Percentiles rank a stretch among this genome's conserved stretches.
These are phyloP conservation scores for Drosophila formosana DNA, from an alignment of 2,888 invertebrate genomes.

Conservation along the genomic window DNA sequence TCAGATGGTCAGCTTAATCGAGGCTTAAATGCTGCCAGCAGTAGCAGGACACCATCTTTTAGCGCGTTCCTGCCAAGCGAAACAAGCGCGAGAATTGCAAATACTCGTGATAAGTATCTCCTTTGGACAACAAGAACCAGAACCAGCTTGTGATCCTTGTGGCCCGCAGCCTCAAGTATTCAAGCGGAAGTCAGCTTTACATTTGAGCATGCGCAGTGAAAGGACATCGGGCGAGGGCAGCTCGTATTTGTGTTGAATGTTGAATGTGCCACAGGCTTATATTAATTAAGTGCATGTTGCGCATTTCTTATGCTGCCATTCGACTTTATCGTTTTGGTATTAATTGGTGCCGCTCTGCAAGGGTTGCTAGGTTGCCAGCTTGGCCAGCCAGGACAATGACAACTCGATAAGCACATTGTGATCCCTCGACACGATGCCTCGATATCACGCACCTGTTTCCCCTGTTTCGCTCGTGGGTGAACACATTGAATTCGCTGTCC, in stretches of 20 bases:
- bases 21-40: constrained; percentile 75
- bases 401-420: constrained; percentile 82
- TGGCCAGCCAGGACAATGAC: constrained; percentile 75
- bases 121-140: not conserved
- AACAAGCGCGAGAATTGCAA: constrained; percentile 69
- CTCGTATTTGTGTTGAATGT: constrained; percentile 20
- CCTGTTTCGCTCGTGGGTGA: constrained; percentile 65
- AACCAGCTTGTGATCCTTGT: constrained; percentile 35
- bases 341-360: constrained; percentile 56
- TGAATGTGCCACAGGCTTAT: constrained; percentile 60
- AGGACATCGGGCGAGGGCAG: constrained; percentile 41
- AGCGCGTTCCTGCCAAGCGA: constrained; percentile 37
- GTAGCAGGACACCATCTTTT: constrained; percentile 25
- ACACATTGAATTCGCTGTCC: constrained; percentile 27
- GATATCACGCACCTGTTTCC: constrained; percentile 69
- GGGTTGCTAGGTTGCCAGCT: not conserved
- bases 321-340: constrained; percentile 55
- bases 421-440: constrained; percentile 35
- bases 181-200: constrained; percentile 49
- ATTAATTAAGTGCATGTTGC: constrained; percentile 76
- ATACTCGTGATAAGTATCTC: constrained; percentile 60
- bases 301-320: constrained; percentile 55
- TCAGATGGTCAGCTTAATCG: constrained; percentile 62
- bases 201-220: constrained; percentile 18
- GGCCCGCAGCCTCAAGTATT: constrained; percentile 48